phyloP scores from a whole-genome alignment of 1,140 invertebrate species.

The Onthophagus taurus region DNA sequence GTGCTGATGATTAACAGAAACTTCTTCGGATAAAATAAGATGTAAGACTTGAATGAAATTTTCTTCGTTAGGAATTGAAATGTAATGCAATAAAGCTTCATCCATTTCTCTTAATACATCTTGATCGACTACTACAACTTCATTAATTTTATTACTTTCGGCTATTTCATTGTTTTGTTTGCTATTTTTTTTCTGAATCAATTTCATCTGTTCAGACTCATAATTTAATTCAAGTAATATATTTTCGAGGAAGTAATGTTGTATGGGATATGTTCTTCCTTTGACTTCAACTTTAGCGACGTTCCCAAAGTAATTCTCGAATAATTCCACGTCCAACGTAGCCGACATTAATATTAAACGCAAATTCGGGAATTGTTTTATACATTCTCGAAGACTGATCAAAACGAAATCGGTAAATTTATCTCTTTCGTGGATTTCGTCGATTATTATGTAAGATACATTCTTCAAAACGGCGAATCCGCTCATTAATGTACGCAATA shows the following conservation, averaged over 20 bases:
- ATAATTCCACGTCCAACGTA: slow-evolving; percentile 71
- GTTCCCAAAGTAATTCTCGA: slow-evolving; percentile 61
- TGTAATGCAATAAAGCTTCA: slow-evolving; percentile 48
- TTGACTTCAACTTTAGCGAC: slow-evolving; percentile 67
- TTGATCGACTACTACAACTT: slow-evolving; percentile 3
- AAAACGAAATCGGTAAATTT: slow-evolving; percentile 87
- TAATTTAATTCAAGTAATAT: slow-evolving; percentile 64
- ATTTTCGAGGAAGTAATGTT: slow-evolving; percentile 75
- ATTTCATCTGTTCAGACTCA: slow-evolving; percentile 51
- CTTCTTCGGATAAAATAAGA: slow-evolving; percentile 55
- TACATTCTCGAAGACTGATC: slow-evolving; percentile 68
- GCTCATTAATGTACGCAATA: slow-evolving; percentile 74
- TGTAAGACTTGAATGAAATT: slow-evolving; percentile 55
- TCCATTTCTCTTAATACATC: slow-evolving; percentile 45
- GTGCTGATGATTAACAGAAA: slow-evolving; percentile 57
- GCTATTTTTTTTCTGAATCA: background rate
- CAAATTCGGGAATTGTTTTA: slow-evolving; percentile 61
- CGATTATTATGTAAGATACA: slow-evolving; percentile 80
- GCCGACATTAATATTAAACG: slow-evolving; percentile 93
- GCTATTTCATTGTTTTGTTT: no score
- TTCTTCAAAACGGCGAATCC: slow-evolving; percentile 46
- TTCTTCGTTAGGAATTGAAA: slow-evolving; percentile 46
- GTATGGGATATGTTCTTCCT: slow-evolving; percentile 68
- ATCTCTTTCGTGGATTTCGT: slow-evolving; percentile 93
- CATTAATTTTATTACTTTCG: no score